Percentiles rank a stretch among this genome's conserved stretches.
Conservation (phyloP, 2,113 vertebrate genomes). For the Australoheros scitulus region DNA sequence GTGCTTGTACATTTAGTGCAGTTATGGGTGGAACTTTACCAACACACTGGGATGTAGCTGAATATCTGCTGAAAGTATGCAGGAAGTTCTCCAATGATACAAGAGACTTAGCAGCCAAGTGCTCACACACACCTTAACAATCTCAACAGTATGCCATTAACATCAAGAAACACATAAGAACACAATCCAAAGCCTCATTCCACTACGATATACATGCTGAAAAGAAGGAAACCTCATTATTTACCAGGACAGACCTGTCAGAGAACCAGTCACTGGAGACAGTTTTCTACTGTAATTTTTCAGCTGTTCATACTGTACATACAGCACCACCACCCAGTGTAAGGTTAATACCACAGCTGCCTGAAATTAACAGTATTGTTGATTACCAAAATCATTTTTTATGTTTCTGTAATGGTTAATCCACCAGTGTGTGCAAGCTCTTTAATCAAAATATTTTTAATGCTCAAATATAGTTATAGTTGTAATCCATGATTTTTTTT, state of each 20-base stretch:
- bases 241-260: neutral
- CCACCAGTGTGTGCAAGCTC: neutral
- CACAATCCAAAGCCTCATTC: neutral
- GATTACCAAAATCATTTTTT: neutral
- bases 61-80: neutral
- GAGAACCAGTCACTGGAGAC: neutral
- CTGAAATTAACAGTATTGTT: neutral
- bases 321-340: neutral
- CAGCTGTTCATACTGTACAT: neutral
- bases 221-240: neutral
- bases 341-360: neutral
- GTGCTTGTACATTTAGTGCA: neutral
- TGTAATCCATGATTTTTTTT: neutral
- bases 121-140: neutral
- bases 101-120: neutral
- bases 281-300: neutral
- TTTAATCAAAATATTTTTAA: neutral
- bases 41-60: neutral
- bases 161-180: neutral
- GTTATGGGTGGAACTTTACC: neutral
- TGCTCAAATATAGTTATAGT: neutral
- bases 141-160: neutral
- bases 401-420: neutral
- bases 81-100: accelerated
- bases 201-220: no score